Conservation (phyloP, 2,113 vertebrate genomes). For the Paracyprichromis sp. region DNA sequence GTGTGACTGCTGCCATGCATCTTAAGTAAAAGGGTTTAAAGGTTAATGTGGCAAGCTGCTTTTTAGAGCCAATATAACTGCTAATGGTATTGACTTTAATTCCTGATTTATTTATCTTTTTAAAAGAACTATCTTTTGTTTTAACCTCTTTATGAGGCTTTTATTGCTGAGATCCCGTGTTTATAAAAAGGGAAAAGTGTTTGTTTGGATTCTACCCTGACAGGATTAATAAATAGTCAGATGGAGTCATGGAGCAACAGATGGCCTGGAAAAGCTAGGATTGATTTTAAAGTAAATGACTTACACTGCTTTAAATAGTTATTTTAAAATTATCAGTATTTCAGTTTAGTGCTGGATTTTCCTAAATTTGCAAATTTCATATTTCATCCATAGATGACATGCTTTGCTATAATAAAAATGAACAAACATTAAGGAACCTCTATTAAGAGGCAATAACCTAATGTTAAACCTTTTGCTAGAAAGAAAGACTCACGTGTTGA, state of each 20-base stretch:
- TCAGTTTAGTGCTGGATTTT: neutral
- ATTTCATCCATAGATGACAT: neutral
- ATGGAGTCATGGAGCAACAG: neutral
- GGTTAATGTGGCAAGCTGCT: neutral
- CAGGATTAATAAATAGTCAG: neutral
- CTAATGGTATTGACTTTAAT: neutral
- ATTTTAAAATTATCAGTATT: neutral
- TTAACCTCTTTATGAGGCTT: neutral
- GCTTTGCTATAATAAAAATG: accelerated
- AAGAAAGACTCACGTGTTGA: accelerated
- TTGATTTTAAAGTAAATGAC: neutral
- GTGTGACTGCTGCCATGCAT: neutral
- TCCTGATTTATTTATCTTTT: neutral
- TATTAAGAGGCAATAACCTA: neutral
- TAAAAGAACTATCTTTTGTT: neutral
- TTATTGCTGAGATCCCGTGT: accelerated
- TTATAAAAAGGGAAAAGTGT: neutral
- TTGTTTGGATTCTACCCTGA: neutral
- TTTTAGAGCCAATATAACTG: neutral
- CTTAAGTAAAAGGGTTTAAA: neutral
- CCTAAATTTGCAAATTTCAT: neutral
- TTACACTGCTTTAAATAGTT: neutral
- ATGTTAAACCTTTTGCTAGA: neutral
- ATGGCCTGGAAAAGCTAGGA: neutral
- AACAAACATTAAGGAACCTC: neutral